A percentile compares a stretch with the other conserved stretches of the same genome.
Conservation (phyloP, 2,888 invertebrate species). For the Xestoiulus laeticollis region DNA sequence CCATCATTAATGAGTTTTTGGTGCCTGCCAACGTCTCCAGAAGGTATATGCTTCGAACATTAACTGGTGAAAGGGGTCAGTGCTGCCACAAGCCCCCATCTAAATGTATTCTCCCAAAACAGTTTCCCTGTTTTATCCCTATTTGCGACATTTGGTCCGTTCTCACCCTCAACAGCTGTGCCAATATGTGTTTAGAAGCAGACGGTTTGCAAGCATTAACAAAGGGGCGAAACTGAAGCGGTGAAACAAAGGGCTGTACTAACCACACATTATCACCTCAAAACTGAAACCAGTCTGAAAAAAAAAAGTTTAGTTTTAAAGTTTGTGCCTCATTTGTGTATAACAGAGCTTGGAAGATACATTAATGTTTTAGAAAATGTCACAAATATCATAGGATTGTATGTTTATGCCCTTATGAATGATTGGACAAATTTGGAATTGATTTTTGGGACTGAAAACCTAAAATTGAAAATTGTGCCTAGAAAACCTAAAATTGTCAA, state of each 20-base stretch:
- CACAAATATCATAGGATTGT: too few species aligned
- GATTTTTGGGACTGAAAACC: too few species aligned
- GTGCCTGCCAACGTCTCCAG: not conserved
- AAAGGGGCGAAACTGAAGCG: not conserved
- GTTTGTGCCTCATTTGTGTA: too few species aligned
- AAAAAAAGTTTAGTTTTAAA: too few species aligned
- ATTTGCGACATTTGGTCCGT: not conserved
- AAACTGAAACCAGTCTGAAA: too few species aligned
- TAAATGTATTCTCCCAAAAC: not conserved
- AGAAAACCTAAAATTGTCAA: too few species aligned
- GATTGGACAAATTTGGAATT: too few species aligned
- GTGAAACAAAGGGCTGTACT: not conserved
- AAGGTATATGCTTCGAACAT: not conserved
- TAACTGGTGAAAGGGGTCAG: not conserved
- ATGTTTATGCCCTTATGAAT: too few species aligned
- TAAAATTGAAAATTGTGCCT: too few species aligned
- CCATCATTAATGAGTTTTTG: not conserved
- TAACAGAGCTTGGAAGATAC: too few species aligned
- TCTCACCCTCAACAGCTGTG: not conserved
- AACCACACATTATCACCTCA: not conserved
- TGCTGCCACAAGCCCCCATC: not conserved
- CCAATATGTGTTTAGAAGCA: constrained; percentile 12
- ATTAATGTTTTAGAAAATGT: too few species aligned
- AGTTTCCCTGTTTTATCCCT: not conserved
- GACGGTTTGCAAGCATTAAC: not conserved